Evolutionary conservation across 2,888 invertebrate species (phyloP).

Genomic region (Trichogramma evanescens): DNA sequence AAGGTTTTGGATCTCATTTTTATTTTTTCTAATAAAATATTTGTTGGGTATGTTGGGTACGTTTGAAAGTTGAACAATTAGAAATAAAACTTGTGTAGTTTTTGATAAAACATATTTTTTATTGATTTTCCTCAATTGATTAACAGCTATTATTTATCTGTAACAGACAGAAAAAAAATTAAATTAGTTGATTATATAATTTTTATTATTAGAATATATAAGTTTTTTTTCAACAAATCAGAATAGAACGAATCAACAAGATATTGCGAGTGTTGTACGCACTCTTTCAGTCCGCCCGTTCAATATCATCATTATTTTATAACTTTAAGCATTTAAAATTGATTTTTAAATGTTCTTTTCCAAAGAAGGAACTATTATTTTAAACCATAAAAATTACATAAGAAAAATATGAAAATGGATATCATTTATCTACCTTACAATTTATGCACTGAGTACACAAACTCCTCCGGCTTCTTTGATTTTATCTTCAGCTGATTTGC

Average conservation of each 20-base stretch:
- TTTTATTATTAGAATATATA: background rate
- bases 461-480: conserved; percentile 96
- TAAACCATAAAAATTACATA: too few relatives aligned
- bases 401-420: too few relatives aligned
- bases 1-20: too few relatives aligned
- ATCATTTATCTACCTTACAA: conserved; percentile 22
- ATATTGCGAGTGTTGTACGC: conserved; percentile 40
- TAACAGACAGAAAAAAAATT: conserved; percentile 7
- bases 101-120: background rate
- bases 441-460: conserved; percentile 90
- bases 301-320: conserved; percentile 25
- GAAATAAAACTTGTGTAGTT: too few relatives aligned
- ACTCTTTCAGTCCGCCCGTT: conserved; percentile 52
- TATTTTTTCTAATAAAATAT: too few relatives aligned
- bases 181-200: background rate
- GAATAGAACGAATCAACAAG: conserved; percentile 39
- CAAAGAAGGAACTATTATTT: background rate
- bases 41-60: too few relatives aligned
- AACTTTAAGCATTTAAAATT: background rate
- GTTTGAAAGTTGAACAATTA: too few relatives aligned
- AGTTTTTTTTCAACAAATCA: conserved; percentile 25
- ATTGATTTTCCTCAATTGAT: background rate
- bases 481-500: conserved; percentile 91
- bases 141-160: conserved; percentile 13
- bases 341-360: background rate